Evolutionary conservation across 2,797 vertebrate genomes (phyloP).

Genomic region (Acanthurus tractus): DNA sequence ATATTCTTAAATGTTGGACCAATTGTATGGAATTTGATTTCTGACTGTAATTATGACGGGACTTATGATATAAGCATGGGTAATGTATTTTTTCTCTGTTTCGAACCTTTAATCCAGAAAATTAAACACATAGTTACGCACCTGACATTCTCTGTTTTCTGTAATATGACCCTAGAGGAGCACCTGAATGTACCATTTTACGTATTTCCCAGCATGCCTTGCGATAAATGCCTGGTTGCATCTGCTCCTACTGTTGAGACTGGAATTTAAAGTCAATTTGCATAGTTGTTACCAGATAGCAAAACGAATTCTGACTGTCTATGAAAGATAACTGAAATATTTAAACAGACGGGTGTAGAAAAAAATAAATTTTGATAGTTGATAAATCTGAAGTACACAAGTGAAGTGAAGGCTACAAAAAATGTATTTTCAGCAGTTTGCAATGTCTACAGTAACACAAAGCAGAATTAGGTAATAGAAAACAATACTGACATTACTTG

Average conservation of each 20-base stretch:
- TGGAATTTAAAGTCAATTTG: conserved; percentile 31
- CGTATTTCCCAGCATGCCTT: conserved; percentile 77
- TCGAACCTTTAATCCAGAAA: not conserved
- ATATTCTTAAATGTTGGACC: not conserved
- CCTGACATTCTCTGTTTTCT: not conserved
- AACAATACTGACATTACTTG: not conserved
- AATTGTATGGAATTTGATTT: not conserved
- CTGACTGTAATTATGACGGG: conserved; percentile 10
- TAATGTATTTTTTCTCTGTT: not conserved
- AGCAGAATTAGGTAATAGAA: not conserved
- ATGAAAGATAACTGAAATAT: not conserved
- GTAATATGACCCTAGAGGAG: not conserved
- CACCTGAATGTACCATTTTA: conserved; percentile 61
- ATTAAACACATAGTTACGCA: not conserved
- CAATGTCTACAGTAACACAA: not conserved
- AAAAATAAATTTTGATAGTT: not conserved
- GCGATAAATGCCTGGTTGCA: conserved; percentile 40
- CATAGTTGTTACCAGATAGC: not conserved
- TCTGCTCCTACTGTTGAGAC: conserved; percentile 28
- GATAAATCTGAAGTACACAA: not conserved
- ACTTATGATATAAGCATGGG: not conserved
- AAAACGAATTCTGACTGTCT: not conserved
- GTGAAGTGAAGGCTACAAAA: not conserved
- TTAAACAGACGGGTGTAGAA: not conserved
- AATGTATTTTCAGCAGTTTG: not conserved